Conservation (phyloP, 2,797 vertebrate genomes). For the Sebastes alutus region DNA sequence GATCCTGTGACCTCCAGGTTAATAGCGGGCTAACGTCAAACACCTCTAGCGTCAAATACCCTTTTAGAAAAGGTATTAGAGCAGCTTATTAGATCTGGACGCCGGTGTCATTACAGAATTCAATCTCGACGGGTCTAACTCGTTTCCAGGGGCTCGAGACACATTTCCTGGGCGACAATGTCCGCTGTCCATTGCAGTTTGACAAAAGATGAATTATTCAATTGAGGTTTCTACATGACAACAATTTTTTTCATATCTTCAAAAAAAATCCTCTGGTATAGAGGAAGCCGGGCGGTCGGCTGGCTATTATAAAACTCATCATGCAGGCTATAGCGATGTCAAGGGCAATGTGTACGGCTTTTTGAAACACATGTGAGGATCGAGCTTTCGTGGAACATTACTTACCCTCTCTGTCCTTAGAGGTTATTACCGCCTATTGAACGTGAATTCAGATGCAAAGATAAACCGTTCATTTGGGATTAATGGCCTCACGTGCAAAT, state of each 20-base stretch:
- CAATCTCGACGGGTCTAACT: slow-evolving; percentile 46
- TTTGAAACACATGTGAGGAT: slow-evolving; percentile 32
- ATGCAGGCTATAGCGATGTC: slow-evolving; percentile 30
- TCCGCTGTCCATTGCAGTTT: slow-evolving; percentile 51
- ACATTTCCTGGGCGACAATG: slow-evolving; percentile 57
- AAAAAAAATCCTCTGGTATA: slow-evolving; percentile 47
- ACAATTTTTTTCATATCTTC: slow-evolving; percentile 54
- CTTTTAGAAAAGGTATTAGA: slow-evolving; percentile 67
- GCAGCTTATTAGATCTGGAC: slow-evolving; percentile 62
- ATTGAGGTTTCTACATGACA: slow-evolving; percentile 49
- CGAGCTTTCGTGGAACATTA: slow-evolving; percentile 23
- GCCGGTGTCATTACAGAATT: slow-evolving; percentile 63
- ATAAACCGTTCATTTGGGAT: slow-evolving; percentile 64
- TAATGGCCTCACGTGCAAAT: slow-evolving; percentile 63
- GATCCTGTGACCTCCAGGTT: slow-evolving; percentile 67
- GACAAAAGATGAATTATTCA: slow-evolving; percentile 64
- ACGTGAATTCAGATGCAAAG: slow-evolving; percentile 58
- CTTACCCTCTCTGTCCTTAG: slow-evolving; percentile 31
- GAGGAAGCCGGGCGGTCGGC: slow-evolving; percentile 3
- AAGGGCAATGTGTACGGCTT: slow-evolving; percentile 39
- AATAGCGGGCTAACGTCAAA: slow-evolving; percentile 60
- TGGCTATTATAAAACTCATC: slow-evolving; percentile 50
- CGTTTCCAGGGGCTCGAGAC: slow-evolving; percentile 48
- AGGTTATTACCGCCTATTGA: slow-evolving; percentile 47
- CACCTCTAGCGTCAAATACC: slow-evolving; percentile 64